Conservation (phyloP, 2,113 vertebrate species). For the Bubo bubo region DNA sequence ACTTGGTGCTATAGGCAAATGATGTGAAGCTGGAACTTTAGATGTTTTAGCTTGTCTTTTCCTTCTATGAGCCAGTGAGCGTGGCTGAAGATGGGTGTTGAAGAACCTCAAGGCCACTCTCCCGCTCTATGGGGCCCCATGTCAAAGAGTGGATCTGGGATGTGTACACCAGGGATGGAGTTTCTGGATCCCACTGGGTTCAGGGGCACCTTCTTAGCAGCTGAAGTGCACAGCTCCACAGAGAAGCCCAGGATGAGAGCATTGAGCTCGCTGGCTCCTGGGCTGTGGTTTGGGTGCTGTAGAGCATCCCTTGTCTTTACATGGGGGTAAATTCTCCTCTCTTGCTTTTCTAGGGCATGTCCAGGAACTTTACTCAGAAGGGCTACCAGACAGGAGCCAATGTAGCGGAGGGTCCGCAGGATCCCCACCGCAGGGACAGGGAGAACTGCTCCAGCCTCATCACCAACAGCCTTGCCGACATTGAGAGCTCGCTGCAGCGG, state of each 20-base stretch:
- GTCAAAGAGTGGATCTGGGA: background rate
- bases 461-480: slow-evolving; percentile 58
- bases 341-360: slow-evolving; percentile 75
- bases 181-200: background rate
- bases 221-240: background rate
- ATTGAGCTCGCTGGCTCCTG: background rate
- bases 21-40: background rate
- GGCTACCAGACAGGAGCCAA: slow-evolving; percentile 53
- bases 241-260: background rate
- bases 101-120: background rate
- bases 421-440: background rate
- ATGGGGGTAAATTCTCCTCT: background rate
- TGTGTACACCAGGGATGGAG: background rate
- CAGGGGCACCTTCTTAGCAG: background rate
- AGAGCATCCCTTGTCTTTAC: background rate
- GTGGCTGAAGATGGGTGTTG: background rate
- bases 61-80: accelerated
- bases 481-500: slow-evolving; percentile 73
- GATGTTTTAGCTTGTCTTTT: background rate
- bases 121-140: accelerated
- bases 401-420: background rate
- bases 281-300: accelerated
- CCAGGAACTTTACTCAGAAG: slow-evolving; percentile 74
- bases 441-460: slow-evolving; percentile 62
- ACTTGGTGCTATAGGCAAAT: background rate